Conservation (phyloP, 37 sponge, comb jelly and placozoan species). For the Cladorhizidae sp. region DNA sequence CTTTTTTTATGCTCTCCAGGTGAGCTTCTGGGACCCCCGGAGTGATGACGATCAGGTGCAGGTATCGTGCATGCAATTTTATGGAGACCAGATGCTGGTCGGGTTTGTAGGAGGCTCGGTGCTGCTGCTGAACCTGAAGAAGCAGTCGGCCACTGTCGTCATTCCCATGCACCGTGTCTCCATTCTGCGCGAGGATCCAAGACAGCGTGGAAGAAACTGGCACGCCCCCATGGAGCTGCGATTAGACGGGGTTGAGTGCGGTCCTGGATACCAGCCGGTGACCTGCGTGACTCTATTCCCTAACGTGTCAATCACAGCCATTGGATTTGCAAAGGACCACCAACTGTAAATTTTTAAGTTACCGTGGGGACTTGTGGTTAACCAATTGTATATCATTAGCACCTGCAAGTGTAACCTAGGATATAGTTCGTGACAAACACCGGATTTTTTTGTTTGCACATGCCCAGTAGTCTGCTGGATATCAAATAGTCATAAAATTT, state of each 20-base stretch:
- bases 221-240: conserved; percentile 63
- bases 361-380: too few relatives aligned
- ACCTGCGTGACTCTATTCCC: conserved; percentile 72
- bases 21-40: conserved; percentile 87
- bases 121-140: conserved; percentile 52
- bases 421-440: too few relatives aligned
- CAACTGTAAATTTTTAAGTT: conserved; percentile 56
- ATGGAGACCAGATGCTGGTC: conserved; percentile 52
- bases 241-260: conserved; percentile 53
- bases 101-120: conserved; percentile 72
- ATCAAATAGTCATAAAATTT: too few relatives aligned
- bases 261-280: conserved; percentile 81
- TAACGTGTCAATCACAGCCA: conserved; percentile 61
- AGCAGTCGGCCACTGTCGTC: conserved; percentile 57
- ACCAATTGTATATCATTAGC: too few relatives aligned
- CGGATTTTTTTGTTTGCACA: not conserved
- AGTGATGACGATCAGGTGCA: conserved; percentile 79
- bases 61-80: conserved; percentile 62
- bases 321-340: conserved; percentile 61
- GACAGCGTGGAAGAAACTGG: conserved; percentile 62
- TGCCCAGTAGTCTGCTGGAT: too few relatives aligned
- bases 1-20: conserved; percentile 5
- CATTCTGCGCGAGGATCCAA: conserved; percentile 68
- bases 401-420: too few relatives aligned
- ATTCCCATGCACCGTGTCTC: conserved; percentile 48